These are phyloP conservation scores for Elephantulus edwardii DNA, from an alignment of 2,113 vertebrate genomes.

Conservation along the genomic window DNA sequence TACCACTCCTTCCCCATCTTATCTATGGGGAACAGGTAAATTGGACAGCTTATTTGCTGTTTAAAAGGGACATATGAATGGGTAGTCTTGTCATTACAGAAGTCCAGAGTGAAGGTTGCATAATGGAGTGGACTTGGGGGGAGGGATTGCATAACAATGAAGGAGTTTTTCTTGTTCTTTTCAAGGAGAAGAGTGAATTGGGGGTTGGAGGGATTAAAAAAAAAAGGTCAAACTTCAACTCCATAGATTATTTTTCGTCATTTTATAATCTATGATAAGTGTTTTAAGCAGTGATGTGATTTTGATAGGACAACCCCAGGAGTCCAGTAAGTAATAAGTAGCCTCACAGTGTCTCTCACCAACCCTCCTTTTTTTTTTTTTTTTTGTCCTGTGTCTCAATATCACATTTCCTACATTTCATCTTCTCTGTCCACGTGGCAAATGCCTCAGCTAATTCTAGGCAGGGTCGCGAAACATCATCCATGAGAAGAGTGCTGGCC, in stretches of 20 bases:
- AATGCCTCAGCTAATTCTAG: background rate
- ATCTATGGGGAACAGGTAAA: background rate
- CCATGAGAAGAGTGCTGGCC: background rate
- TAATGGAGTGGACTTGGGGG: no score
- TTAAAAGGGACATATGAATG: conserved; percentile 20
- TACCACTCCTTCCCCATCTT: background rate
- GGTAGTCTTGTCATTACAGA: no score
- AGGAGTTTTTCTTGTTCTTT: no score
- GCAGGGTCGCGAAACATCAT: background rate
- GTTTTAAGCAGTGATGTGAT: background rate
- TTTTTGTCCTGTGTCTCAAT: background rate
- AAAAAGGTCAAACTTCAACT: conserved; percentile 2
- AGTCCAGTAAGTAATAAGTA: background rate
- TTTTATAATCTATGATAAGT: conserved; percentile 20
- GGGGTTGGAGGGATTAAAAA: no score
- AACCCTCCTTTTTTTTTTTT: background rate
- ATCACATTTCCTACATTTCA: background rate
- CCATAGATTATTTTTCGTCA: conserved; percentile 10
- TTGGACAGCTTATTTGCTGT: background rate
- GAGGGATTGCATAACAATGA: no score
- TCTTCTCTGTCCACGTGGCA: background rate
- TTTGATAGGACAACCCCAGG: background rate
- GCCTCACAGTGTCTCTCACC: background rate
- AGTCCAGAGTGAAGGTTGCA: no score
- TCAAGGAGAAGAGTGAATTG: no score